phyloP scores from a whole-genome alignment of 2,888 invertebrate genomes.

The Drosophila recens region DNA sequence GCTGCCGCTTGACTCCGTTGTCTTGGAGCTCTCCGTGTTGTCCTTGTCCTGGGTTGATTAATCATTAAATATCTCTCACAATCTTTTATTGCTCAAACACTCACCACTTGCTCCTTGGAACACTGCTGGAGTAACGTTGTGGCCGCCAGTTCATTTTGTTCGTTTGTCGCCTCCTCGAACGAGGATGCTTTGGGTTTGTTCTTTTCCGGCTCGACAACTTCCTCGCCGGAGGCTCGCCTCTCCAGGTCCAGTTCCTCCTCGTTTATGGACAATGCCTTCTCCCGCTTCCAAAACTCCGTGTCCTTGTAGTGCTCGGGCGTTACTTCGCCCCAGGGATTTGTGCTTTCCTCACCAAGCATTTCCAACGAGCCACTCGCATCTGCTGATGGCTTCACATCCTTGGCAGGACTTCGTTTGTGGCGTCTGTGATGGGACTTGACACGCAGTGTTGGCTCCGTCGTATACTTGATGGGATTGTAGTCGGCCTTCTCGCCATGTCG shows the following conservation, averaged over 20 bases:
- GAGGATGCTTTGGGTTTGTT: slow-evolving; percentile 82
- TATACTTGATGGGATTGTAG: slow-evolving; percentile 83
- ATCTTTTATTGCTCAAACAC: slow-evolving; percentile 24
- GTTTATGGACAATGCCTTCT: slow-evolving; percentile 83
- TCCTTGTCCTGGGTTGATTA: slow-evolving; percentile 53
- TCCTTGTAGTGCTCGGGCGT: slow-evolving; percentile 83
- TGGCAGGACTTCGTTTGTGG: slow-evolving; percentile 83
- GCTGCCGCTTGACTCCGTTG: slow-evolving; percentile 58
- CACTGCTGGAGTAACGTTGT: slow-evolving; percentile 71
- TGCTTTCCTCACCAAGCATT: slow-evolving; percentile 81
- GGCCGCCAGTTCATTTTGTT: slow-evolving; percentile 82
- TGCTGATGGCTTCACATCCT: slow-evolving; percentile 65
- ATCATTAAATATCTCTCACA: background rate
- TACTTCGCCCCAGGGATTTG: slow-evolving; percentile 84
- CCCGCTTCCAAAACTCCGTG: slow-evolving; percentile 84
- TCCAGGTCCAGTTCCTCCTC: slow-evolving; percentile 81
- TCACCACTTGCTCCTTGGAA: slow-evolving; percentile 78
- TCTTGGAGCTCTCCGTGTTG: slow-evolving; percentile 44
- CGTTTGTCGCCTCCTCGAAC: slow-evolving; percentile 84
- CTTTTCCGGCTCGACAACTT: slow-evolving; percentile 56
- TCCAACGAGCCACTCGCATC: slow-evolving; percentile 71
- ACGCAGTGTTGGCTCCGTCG: slow-evolving; percentile 81
- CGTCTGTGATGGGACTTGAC: slow-evolving; percentile 81
- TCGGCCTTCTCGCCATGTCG: slow-evolving; percentile 82
- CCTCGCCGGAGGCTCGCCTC: slow-evolving; percentile 58